Evolutionary conservation across 23 tunicate genomes (phyloP), one percentile per base, ranked within the genome.

Genomic region (Styela clava): DNA sequence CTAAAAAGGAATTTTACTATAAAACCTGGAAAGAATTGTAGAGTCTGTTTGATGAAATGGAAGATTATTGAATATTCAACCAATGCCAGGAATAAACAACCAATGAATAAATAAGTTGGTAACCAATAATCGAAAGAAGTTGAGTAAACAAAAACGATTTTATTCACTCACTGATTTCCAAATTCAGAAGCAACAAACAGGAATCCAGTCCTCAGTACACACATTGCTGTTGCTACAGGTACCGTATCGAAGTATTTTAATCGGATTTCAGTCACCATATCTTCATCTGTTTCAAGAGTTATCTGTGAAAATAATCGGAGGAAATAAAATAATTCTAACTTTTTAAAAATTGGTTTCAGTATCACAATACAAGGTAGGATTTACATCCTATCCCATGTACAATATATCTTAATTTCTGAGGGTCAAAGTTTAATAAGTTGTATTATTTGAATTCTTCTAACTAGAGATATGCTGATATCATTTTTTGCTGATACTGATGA

Each of bases 201-300:
- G 64, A 95, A 95, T n/a, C 99, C 99, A 12, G 99, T 89, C 69
- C 96, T 73, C 68, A 95, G 35, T 5, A 95, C 99, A 80, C 96
- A 95, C 95, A 95, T 89, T 0, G 99, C 88, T 24, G 89, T 28
- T 19, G 99, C 88, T 16, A 95, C 96, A 19, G 99, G 96, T 32
- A 95, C 99, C 31, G 99, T 90, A 80, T 95, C 99, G 56, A 95
- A 95, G 68, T 95, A 95, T 69, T 95, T 95, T 61, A 95, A 33
- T 52, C 99, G 86, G 52, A 95, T 83, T 69, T 95, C 99, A 26
- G 96, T 95, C 23, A 95, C 99, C 91, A 95, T 95, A 81, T 95
- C 99, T 52, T 95, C 99, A 65, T 89, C 96, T 5, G 96, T 90
- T 82, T 95, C 99, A 21, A 95, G 84, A 3, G 96, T 95, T 37